Base-by-base conservation (phyloP, 1,140 invertebrate species). In the Halictus rubicundus region DNA sequence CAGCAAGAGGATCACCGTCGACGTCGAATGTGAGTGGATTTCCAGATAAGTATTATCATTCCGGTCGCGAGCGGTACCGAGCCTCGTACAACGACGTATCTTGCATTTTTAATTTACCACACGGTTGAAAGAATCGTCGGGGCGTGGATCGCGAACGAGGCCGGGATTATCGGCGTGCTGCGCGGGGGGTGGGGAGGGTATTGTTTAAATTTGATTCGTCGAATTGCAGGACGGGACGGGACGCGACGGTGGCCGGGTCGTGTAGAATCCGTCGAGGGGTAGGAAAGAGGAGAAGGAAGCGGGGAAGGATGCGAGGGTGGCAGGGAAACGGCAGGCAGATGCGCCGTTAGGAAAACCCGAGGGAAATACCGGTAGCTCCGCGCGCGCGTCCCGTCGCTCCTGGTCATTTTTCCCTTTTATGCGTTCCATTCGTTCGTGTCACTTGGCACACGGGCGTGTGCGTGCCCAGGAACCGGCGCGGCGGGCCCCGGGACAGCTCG, bases 1-100 rank as follows among this genome's bases (percentile, higher is more conserved):
- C 85, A 97, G 96, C 91, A 98, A 97, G 94, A 94, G 96, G 87
- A 97, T 97, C 90, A 97, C 96, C 86, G 95, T 97, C n/a, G 96
- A 97, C 91, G 96, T 97, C 78, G 97, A 97, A 94, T 97, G 97
- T 97, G 93, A 97, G 96, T 96, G 70, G 23, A 2, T 12, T 82
- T 68, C 66, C 32, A 78, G 66, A 75, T 60, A 21, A 21, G 16
- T 16, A 57, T 72, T 57, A 54, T 68, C 68, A 63, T 64, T 23
- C 42, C 57, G 32, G 32, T 5, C 32, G 39, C 46, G 60, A n/a
- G 21, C 6, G 32, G 32, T 21, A 16, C 14, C 63, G 63, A 19
- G 63, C 52, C 27, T 19, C 37, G 65, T n/a, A 37, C 46, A 68
- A 54, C 46, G 32, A 46, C 14, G 27, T 14, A 46, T 46, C 49